Conservation (phyloP, 2,113 vertebrate species). For the Tympanuchus pallidicinctus region DNA sequence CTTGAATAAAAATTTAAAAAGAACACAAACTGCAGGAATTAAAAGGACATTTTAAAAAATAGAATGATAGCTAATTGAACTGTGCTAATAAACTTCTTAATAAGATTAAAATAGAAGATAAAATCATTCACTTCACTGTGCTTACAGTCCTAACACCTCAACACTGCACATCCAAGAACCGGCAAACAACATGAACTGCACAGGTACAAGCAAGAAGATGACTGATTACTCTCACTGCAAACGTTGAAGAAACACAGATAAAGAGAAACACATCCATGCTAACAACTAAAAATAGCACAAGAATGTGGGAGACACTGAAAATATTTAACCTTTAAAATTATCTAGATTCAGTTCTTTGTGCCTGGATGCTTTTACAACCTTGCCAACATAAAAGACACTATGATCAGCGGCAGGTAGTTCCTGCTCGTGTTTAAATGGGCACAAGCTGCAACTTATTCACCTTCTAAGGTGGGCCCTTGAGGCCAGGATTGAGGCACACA, state of each 20-base stretch:
- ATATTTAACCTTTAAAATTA: background rate
- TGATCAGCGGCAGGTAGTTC: constrained; percentile 3
- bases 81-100: background rate
- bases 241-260: background rate
- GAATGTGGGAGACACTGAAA: background rate
- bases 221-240: background rate
- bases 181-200: background rate
- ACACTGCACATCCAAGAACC: background rate
- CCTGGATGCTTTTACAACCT: background rate
- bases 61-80: background rate
- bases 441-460: constrained; percentile 57
- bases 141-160: background rate
- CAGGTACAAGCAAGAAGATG: background rate
- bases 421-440: background rate
- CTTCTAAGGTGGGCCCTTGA: constrained; percentile 60
- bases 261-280: background rate
- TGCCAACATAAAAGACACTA: background rate
- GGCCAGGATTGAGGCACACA: constrained; percentile 45
- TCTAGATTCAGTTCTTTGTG: background rate
- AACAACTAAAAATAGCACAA: background rate
- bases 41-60: background rate
- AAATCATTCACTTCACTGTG: background rate
- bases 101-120: background rate
- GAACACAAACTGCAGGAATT: background rate
- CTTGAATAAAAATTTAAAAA: background rate